Percentiles rank a stretch among this genome's conserved stretches.
Evolutionary conservation across 2,797 vertebrate species (phyloP).

Genomic region (Notolabrus celidotus): DNA sequence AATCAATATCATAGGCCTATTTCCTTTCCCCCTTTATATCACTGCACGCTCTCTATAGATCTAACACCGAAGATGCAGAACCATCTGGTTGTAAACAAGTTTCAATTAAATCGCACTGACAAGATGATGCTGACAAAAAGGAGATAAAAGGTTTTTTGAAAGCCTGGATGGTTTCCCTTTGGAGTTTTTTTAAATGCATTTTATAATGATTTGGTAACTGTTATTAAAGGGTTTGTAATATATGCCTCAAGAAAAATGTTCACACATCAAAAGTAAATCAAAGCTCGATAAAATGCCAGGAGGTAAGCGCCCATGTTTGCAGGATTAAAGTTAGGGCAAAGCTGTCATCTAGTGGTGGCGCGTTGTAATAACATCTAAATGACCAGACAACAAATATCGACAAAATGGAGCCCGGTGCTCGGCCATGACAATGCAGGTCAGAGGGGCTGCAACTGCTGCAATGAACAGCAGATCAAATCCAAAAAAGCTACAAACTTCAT

Average conservation of each 20-base stretch:
- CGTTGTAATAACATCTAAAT: not conserved
- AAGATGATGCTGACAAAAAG: slow-evolving; percentile 16
- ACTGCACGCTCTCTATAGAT: slow-evolving; percentile 22
- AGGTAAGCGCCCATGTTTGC: not conserved
- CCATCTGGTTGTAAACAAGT: slow-evolving; percentile 1
- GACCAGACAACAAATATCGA: slow-evolving; percentile 56
- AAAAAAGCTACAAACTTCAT: accelerated
- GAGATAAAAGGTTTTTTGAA: slow-evolving; percentile 16
- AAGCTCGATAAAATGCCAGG: not conserved
- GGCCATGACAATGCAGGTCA: slow-evolving; percentile 82
- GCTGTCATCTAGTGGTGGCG: slow-evolving; percentile 65
- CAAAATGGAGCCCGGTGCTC: slow-evolving; percentile 82
- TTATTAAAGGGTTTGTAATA: not conserved
- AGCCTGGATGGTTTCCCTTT: slow-evolving; percentile 8
- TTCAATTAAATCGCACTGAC: slow-evolving; percentile 30
- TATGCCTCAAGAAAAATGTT: slow-evolving; percentile 2
- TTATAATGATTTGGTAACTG: slow-evolving; percentile 2
- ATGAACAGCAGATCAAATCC: not conserved
- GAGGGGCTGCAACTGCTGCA: slow-evolving; percentile 40
- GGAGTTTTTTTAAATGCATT: slow-evolving; percentile 9
- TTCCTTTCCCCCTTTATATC: slow-evolving; percentile 33
- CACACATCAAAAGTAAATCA: slow-evolving; percentile 22
- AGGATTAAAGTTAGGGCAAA: not conserved
- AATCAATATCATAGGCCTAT: slow-evolving; percentile 65
- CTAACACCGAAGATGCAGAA: slow-evolving; percentile 1